Base-by-base conservation (phyloP, 2,888 invertebrate species). In the Lottia gigantea region DNA sequence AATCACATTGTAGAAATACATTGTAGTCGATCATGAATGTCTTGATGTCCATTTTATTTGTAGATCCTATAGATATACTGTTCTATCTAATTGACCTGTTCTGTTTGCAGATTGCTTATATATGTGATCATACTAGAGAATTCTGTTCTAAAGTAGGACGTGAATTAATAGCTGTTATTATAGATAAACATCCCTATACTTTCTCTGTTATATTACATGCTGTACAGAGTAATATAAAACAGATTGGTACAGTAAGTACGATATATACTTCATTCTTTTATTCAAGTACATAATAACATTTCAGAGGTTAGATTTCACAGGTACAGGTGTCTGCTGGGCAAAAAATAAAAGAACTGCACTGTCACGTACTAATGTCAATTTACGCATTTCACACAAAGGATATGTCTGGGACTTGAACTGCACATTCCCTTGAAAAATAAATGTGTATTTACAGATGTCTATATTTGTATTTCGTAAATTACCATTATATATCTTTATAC, bases 391-490 rank as follows among this genome's bases (percentile, higher is more conserved):
- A n/a, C n/a, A n/a, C n/a, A n/a, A n/a, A n/a, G n/a, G n/a, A n/a
- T n/a, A n/a, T n/a, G n/a, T n/a, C n/a, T n/a, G n/a, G n/a, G n/a
- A n/a, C n/a, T n/a, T n/a, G n/a, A n/a, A n/a, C n/a, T n/a, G n/a
- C n/a, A n/a, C n/a, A n/a, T n/a, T n/a, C n/a, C n/a, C n/a, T n/a
- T n/a, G n/a, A n/a, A n/a, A n/a, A n/a, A n/a, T n/a, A n/a, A n/a
- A n/a, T n/a, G n/a, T 65, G 62, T 40, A 47, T 77, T 80, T 11
- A n/a, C 75, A 91, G 90, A 86, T 91, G 82, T 90, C 91, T 16
- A 84, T 93, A 26, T 93, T 93, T 88, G 89, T 95, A 46, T 94
- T 94, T 79, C 92, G 92, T 83, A 93, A 94, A 66, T 86, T 95
- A 63, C 93, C 93, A 0, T 89, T 94, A 63, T 90, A 91, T 47